A percentile compares a stretch with the other conserved stretches of the same genome.
These are phyloP conservation scores for Siphamia tubifer DNA, from an alignment of 2,113 vertebrate genomes.

Conservation along the genomic window DNA sequence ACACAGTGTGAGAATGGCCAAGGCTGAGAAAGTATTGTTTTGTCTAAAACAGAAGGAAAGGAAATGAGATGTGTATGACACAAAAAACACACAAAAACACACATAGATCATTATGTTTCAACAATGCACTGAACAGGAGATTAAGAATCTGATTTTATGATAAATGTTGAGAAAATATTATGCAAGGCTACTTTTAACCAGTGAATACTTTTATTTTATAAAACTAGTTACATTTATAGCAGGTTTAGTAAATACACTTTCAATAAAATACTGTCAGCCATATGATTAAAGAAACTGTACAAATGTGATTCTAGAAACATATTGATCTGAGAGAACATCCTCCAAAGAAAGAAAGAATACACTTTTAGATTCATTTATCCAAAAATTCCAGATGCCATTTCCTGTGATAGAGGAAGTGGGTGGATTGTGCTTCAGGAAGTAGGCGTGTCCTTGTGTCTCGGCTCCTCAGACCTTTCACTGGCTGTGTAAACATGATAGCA, in stretches of 20 bases:
- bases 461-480: constrained; percentile 38
- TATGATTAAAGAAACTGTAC: constrained; percentile 68
- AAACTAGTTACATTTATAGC: constrained; percentile 76
- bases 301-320: constrained; percentile 40
- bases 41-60: constrained; percentile 43
- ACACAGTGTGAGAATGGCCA: constrained; percentile 12
- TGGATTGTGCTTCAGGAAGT: constrained; percentile 60
- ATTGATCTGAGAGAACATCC: neutral
- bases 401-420: constrained; percentile 69
- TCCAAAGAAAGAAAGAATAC: constrained; percentile 12
- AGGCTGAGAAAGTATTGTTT: constrained; percentile 60
- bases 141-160: neutral
- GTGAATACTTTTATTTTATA: constrained; percentile 75
- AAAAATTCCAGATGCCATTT: constrained; percentile 69
- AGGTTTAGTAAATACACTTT: constrained; percentile 51
- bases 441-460: constrained; percentile 35
- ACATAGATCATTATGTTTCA: neutral
- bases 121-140: neutral
- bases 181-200: neutral
- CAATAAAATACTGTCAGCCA: constrained; percentile 59
- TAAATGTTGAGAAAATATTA: neutral
- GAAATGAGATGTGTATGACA: constrained; percentile 27
- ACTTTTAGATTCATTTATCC: constrained; percentile 67
- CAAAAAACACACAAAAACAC: constrained; percentile 18
- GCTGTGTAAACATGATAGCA: constrained; percentile 74